These are phyloP conservation scores for Protomyctophum bolini DNA, from an alignment of 2,113 vertebrate genomes.

Conservation along the genomic window DNA sequence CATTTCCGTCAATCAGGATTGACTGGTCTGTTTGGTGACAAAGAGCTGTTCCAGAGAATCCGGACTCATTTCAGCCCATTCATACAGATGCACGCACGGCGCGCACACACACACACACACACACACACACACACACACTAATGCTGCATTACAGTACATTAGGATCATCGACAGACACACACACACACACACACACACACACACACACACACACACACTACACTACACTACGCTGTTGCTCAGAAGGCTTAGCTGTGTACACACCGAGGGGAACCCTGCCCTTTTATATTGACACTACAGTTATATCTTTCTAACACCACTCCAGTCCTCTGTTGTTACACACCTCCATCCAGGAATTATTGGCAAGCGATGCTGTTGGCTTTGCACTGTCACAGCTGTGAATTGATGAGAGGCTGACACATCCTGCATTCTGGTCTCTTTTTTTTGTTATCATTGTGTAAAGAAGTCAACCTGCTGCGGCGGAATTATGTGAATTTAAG, in stretches of 20 bases:
- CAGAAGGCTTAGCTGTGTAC: conserved; percentile 28
- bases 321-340: conserved; percentile 53
- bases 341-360: conserved; percentile 60
- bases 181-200: conserved; percentile 2
- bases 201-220: conserved; percentile 4
- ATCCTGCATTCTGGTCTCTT: conserved; percentile 38
- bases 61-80: not conserved
- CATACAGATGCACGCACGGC: not conserved
- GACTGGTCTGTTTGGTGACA: too few species aligned
- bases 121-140: not conserved
- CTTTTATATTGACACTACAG: conserved; percentile 47
- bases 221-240: not conserved
- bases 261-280: conserved; percentile 46
- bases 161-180: not conserved
- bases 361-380: conserved; percentile 43
- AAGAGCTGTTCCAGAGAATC: too few species aligned
- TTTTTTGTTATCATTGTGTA: conserved; percentile 49
- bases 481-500: not conserved
- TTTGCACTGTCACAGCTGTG: conserved; percentile 27
- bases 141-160: not conserved
- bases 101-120: not conserved
- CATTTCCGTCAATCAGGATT: too few species aligned
- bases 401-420: conserved; percentile 46
- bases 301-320: conserved; percentile 18
- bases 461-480: conserved; percentile 27